A percentile compares a stretch with the other conserved stretches of the same genome.
Conservation (phyloP, 1,140 invertebrate species). For the Tetramorium simillimum region DNA sequence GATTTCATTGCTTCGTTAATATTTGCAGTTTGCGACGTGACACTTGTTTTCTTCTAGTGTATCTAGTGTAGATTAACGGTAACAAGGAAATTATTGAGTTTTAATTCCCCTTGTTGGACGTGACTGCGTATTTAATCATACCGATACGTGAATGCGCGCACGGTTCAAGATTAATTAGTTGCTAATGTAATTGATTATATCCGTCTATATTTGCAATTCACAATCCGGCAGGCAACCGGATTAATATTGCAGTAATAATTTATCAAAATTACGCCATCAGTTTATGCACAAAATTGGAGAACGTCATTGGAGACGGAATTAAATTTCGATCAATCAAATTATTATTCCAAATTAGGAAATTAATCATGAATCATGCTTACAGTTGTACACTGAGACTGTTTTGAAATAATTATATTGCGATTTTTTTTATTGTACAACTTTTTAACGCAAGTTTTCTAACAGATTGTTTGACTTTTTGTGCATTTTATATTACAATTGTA, state of each 20-base stretch:
- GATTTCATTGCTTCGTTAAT: not conserved
- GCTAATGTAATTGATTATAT: constrained; percentile 58
- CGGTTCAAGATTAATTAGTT: constrained; percentile 57
- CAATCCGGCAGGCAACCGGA: constrained; percentile 40
- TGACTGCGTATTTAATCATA: constrained; percentile 32
- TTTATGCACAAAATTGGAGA: constrained; percentile 48
- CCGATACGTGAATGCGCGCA: constrained; percentile 34
- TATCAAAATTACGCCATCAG: constrained; percentile 49
- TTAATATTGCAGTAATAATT: constrained; percentile 58
- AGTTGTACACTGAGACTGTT: not conserved
- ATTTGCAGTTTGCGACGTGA: not conserved
- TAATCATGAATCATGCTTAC: constrained; percentile 38
- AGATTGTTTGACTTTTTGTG: too few species aligned
- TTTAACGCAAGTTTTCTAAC: not conserved
- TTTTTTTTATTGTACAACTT: not conserved
- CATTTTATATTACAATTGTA: not conserved
- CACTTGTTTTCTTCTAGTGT: not conserved
- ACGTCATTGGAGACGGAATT: constrained; percentile 37
- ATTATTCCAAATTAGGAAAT: constrained; percentile 39
- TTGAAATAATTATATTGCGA: not conserved
- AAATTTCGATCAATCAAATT: constrained; percentile 55
- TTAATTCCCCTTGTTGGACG: not conserved
- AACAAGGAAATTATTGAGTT: constrained; percentile 48
- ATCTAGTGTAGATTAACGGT: constrained; percentile 1
- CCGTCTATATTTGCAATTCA: constrained; percentile 47